Evolutionary conservation across 2,797 vertebrate species (phyloP), one percentile per base, ranked within the genome.

Genomic region (Pangasius sanitwongsei): DNA sequence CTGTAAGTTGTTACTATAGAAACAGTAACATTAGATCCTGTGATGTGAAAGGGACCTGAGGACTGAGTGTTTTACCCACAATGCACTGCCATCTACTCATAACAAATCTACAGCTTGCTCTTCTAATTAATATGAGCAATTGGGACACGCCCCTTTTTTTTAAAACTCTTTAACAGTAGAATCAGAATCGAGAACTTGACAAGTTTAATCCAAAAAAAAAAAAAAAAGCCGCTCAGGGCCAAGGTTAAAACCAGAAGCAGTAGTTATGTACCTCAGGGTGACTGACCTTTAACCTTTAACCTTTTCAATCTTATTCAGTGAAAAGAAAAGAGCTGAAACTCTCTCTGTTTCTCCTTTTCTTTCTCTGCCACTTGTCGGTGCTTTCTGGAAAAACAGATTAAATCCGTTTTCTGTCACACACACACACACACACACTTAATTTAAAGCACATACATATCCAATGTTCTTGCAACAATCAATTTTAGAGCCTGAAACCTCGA

Each of bases 401-500:
- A 74, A 4, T 44, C 67, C 9, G 9, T 44, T 74, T 44, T 41
- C 70, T 41, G 5, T 41, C 67, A 1, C 69, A 23, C 91, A 93
- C 93, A 92, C 93, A n/a, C 37, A 92, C 91, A 94, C 93, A 90
- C 93, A 94, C 91, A 20, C 93, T 91, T 90, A 89, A 87, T 93
- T 94, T 94, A 95, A 95, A 94, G 90, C 95, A 94, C 95, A 94
- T 93, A 94, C 94, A 95, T 95, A 95, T 78, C 59, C 48, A 93
- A 93, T 91, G 91, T 92, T 89, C 92, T 93, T 93, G 92, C 91
- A 92, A 77, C 89, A 91, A 83, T 94, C 90, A 93, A 93, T 89
- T 89, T 83, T 41, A 8, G 11, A 80, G 50, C 61, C 83, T 37
- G 77, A 94, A 92, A 83, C 59, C 87, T 91, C 87, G 93, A 93